Conservation (phyloP, 2,113 vertebrate species). For the Chionodraco myersi region DNA sequence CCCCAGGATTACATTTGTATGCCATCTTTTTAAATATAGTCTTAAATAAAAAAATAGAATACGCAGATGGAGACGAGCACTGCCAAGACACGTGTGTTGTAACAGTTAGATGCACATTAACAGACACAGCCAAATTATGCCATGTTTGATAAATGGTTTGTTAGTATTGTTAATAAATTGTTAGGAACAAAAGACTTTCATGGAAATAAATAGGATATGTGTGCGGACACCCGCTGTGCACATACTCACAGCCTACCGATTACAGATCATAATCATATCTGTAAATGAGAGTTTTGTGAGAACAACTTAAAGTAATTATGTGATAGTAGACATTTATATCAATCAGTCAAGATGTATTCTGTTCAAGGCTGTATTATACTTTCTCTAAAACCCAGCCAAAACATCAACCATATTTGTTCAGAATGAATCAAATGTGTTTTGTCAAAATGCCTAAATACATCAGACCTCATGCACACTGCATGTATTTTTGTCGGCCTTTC, state of each 20-base stretch:
- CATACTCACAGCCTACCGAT: background rate
- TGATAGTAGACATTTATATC: background rate
- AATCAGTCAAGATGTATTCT: background rate
- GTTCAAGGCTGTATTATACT: background rate
- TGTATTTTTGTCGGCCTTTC: background rate
- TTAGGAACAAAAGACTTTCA: slow-evolving; percentile 34
- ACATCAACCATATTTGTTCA: background rate
- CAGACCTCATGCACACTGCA: background rate
- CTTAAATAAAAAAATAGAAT: slow-evolving; percentile 37
- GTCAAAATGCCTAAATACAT: background rate
- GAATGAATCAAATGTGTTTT: background rate
- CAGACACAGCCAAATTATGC: slow-evolving; percentile 46
- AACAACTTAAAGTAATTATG: slow-evolving; percentile 10
- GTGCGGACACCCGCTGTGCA: slow-evolving; percentile 20
- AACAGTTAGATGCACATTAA: slow-evolving; percentile 52
- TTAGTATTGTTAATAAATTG: slow-evolving; percentile 28
- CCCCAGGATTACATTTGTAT: slow-evolving; percentile 58
- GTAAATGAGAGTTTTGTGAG: slow-evolving; percentile 7
- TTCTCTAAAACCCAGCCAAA: background rate
- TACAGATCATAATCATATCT: slow-evolving; percentile 5
- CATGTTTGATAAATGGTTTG: slow-evolving; percentile 39
- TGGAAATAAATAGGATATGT: slow-evolving; percentile 16
- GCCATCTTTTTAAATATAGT: slow-evolving; percentile 71
- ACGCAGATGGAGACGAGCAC: slow-evolving; percentile 54
- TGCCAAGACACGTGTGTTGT: slow-evolving; percentile 61